Base-by-base conservation (phyloP, 2,113 vertebrate genomes). In the Anhinga rufa region DNA sequence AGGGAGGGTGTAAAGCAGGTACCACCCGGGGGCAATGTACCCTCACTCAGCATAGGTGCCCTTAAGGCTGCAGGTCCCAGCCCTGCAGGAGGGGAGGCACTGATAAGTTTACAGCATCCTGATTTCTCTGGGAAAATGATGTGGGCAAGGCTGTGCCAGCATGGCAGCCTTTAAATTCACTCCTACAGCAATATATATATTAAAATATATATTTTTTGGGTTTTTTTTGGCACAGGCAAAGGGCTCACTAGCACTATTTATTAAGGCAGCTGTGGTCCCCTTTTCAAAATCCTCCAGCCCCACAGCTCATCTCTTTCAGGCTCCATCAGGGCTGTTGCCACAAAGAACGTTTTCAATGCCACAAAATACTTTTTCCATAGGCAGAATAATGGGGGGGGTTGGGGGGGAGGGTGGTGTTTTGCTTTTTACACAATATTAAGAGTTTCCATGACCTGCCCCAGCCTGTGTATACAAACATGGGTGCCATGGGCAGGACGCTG, bases 61-160 rank as follows among this genome's bases (percentile, higher is more conserved):
- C 40, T 34, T 1, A 4, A 17, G 21, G 62, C 34, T 31, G 55
- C 4, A 2, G 34, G 52, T 82, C 36, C 60, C 58, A 49, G 62
- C n/a, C n/a, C 49, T 19, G 42, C 2, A 0, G 25, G 40, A 13
- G 51, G 21, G 36, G 18, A 42, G 42, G 32, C 17, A 14, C 6
- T 0, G 3, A 1, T 9, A 26, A 49, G 21, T 40, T 36, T 34
- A 64, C 18, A 42, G 58, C 4, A 1, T 9, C 42, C 32, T 2
- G 22, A 44, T 3, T 54, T 51, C 24, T 7, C 29, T 10, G 42
- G n/a, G 44, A 38, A n/a, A 22, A 12, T 2, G 5, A 6, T 5
- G 0, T 2, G 13, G 19, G 25, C 26, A 42, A 36, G 48, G 29
- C 52, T 26, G 49, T 14, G n/a, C 7, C 38, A 24, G 44, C 20